These are phyloP conservation scores for Antheraea assamensis DNA, from an alignment of 2,888 invertebrate species.

Conservation along the genomic window DNA sequence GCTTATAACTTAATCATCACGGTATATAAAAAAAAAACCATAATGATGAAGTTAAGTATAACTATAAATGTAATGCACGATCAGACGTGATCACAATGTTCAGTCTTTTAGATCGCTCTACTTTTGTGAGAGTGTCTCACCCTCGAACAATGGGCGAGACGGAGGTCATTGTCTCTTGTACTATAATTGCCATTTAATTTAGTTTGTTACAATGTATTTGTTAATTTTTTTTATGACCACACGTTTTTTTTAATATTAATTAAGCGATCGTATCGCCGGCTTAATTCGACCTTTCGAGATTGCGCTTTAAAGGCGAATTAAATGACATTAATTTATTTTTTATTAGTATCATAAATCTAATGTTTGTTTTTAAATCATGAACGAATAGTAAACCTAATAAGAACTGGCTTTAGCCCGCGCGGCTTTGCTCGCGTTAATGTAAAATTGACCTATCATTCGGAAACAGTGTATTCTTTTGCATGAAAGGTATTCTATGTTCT, in stretches of 20 bases:
- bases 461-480: no score
- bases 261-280: neutral
- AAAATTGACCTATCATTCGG: no score
- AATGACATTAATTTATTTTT: neutral
- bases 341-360: neutral
- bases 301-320: neutral
- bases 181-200: conserved; percentile 31
- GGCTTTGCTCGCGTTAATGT: no score
- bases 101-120: conserved; percentile 52
- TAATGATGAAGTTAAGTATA: neutral
- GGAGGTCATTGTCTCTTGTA: conserved; percentile 59
- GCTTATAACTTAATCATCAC: neutral
- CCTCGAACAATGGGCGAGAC: conserved; percentile 49
- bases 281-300: neutral
- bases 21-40: neutral
- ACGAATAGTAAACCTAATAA: no score
- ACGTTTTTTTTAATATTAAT: neutral
- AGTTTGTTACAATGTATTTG: conserved; percentile 32
- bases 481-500: no score
- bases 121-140: conserved; percentile 63
- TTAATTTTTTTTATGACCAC: conserved; percentile 19
- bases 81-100: conserved; percentile 24
- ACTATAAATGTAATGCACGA: conserved; percentile 25
- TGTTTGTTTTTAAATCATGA: neutral
- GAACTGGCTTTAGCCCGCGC: no score